phyloP scores from a whole-genome alignment of 2,888 invertebrate genomes.

The Tetheella fluctuosa region DNA sequence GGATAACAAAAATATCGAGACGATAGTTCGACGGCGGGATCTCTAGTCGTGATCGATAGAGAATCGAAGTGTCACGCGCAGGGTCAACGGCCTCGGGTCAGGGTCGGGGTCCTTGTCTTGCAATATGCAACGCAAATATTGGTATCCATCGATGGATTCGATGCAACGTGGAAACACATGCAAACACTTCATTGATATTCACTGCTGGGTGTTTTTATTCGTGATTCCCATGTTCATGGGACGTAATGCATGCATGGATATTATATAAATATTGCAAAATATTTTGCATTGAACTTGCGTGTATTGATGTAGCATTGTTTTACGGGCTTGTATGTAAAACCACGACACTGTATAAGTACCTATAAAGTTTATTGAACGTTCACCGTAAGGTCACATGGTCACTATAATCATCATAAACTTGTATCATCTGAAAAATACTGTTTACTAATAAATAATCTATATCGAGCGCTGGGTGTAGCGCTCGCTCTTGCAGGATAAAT shows the following conservation, averaged over 20 bases:
- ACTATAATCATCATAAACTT: not conserved
- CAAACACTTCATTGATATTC: conserved; percentile 75
- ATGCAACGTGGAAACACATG: conserved; percentile 75
- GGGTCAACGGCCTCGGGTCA: conserved; percentile 78
- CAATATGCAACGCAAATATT: conserved; percentile 74
- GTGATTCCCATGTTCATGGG: conserved; percentile 43
- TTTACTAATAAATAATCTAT: no score
- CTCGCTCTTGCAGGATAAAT: no score
- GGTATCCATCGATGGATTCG: conserved; percentile 65
- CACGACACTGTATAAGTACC: not conserved
- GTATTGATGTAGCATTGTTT: conserved; percentile 7
- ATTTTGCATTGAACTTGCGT: conserved; percentile 11
- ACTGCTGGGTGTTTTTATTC: conserved; percentile 57
- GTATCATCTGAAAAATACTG: not conserved
- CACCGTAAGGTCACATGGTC: not conserved
- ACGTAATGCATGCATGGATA: conserved; percentile 3
- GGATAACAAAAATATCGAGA: conserved; percentile 69
- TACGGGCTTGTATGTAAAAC: not conserved
- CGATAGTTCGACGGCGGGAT: conserved; percentile 70
- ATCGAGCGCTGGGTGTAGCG: no score
- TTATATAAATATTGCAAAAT: conserved; percentile 4
- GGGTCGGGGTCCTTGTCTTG: conserved; percentile 73
- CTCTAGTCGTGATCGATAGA: conserved; percentile 81
- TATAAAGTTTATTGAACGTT: not conserved
- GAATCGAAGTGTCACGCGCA: conserved; percentile 82